Evolutionary conservation across 2,888 invertebrate species (phyloP).

Genomic region (Clivina fossor): DNA sequence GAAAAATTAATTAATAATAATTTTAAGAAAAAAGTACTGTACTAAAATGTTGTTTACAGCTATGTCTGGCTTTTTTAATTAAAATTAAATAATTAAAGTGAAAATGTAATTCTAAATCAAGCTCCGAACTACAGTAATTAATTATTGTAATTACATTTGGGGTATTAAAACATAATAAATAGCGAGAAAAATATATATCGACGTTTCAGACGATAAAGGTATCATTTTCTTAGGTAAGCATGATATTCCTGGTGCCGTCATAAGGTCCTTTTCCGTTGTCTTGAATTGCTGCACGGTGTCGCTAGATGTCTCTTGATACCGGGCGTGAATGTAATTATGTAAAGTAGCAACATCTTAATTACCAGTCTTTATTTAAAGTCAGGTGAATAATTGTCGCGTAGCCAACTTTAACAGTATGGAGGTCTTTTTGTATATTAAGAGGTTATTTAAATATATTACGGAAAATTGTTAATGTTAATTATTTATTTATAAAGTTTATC

Average conservation of each 20-base stretch:
- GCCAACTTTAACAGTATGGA: no score
- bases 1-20: no score
- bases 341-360: conserved; percentile 48
- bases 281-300: no score
- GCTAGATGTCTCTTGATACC: background rate
- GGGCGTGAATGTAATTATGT: conserved; percentile 45
- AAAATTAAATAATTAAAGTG: no score
- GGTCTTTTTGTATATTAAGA: no score
- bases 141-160: no score
- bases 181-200: background rate
- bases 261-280: background rate
- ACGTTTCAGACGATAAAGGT: background rate
- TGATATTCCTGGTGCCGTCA: background rate
- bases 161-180: background rate
- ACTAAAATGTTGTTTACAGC: no score
- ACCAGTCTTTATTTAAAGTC: conserved; percentile 45
- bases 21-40: no score
- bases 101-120: no score
- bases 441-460: background rate
- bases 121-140: no score
- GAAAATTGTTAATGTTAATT: background rate
- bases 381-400: conserved; percentile 42
- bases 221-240: no score
- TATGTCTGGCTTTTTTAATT: no score
- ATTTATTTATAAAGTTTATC: background rate